Percentiles rank a stretch among this genome's conserved stretches.
These are phyloP conservation scores for Mythimna lalbum DNA, from an alignment of 2,888 invertebrate species.

Conservation along the genomic window DNA sequence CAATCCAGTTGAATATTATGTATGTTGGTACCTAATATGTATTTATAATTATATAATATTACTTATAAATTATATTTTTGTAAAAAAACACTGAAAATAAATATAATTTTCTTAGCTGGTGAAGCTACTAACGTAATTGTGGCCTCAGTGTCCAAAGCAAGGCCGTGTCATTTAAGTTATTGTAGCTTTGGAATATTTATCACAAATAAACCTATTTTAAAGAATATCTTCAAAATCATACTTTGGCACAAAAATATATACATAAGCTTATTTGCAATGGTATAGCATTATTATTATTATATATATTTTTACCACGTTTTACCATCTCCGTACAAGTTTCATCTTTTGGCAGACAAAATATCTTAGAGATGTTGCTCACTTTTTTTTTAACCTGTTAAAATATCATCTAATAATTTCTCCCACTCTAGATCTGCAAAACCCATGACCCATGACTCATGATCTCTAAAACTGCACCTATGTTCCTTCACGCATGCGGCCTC, in stretches of 20 bases:
- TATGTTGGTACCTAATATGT: background rate
- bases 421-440: no score
- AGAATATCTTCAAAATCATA: constrained; percentile 8
- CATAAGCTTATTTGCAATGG: constrained; percentile 11
- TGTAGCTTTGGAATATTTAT: background rate
- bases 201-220: background rate
- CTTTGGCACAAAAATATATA: constrained; percentile 52
- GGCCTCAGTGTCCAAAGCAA: background rate
- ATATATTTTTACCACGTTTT: background rate
- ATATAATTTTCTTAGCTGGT: background rate
- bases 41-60: constrained; percentile 1
- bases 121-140: background rate
- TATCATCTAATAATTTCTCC: no score
- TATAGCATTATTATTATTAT: background rate
- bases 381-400: background rate
- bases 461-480: no score
- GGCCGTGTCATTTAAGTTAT: background rate
- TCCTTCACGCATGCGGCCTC: no score
- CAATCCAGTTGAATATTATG: background rate
- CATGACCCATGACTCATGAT: no score
- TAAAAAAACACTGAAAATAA: background rate
- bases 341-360: background rate
- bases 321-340: background rate
- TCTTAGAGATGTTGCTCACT: no score
- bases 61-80: constrained; percentile 6